Base-by-base conservation (phyloP, 2,888 invertebrate genomes). In the Diaperis boleti region DNA sequence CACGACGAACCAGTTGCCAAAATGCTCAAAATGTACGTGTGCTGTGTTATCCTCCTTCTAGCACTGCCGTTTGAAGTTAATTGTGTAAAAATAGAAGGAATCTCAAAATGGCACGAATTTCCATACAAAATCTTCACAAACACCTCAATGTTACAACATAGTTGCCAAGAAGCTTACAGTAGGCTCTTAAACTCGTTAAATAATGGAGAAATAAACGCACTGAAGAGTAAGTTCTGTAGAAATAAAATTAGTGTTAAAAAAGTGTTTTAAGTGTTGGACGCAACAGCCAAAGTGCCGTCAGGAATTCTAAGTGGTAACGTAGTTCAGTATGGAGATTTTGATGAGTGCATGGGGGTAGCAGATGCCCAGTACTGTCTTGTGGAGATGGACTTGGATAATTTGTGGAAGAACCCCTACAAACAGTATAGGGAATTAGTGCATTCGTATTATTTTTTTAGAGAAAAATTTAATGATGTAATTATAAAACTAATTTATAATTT, bases 321-420 rank as follows among this genome's bases (percentile, higher is more conserved):
- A 3, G 89, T 90, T 80, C 90, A 90, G 70, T 86, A 86, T 47
- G 90, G 90, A 0, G 89, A 90, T 79, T 89, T 86, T 71, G 89
- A 90, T 79, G 87, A 89, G 74, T 90, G 90, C 74, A 79, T 90
- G 63, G 82, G 82, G 67, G 76, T 86, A 22, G 73, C 78, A 75
- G 74, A 70, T 69, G 76, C 72, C 1, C 69, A 88, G 74, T 90
- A 90, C 76, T 90, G 90, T 74, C 83, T 90, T 45, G 86, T 87
- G 1, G 86, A 85, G 42, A 78, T 89, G 47, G 82, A 85, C 70
- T 70, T 86, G 47, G 78, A 76, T 69, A 65, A 76, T 42, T 70
- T 77, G n/a, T 72, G 76, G 70, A 74, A 77, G 2, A 60, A 67
- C 11, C 42, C 41, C 1, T 35, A 11, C n/a, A 67, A 63, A 45